A percentile compares a stretch with the other conserved stretches of the same genome.
Evolutionary conservation across 2,888 invertebrate species (phyloP).

Genomic region (Epinotia brunnichana): DNA sequence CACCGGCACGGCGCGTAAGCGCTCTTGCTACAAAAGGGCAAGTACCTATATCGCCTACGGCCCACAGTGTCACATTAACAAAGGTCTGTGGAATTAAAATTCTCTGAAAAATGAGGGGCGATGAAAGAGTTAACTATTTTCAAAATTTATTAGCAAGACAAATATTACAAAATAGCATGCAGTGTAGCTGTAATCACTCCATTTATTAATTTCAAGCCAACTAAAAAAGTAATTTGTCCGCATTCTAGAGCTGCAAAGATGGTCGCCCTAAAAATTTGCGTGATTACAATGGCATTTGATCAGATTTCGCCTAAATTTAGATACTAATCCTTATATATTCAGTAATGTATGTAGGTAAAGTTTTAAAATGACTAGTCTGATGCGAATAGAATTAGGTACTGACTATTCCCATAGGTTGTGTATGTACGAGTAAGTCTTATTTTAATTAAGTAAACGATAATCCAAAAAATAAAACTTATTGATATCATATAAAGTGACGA

Average conservation of each 20-base stretch:
- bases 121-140: not conserved
- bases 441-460: not conserved
- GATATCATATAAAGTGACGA: no score
- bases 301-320: conserved; percentile 23
- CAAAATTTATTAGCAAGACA: not conserved
- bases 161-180: not conserved
- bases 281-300: conserved; percentile 17
- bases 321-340: conserved; percentile 19
- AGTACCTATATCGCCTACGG: no score
- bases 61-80: no score
- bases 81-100: no score
- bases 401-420: conserved; percentile 4
- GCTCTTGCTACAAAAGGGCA: not conserved
- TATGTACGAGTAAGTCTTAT: not conserved
- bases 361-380: conserved; percentile 40
- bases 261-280: not conserved
- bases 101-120: not conserved
- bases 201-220: no score
- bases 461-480: not conserved
- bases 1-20: not conserved
- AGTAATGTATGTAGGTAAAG: conserved; percentile 21
- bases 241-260: not conserved
- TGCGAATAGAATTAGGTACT: conserved; percentile 20
- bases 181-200: not conserved
- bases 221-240: not conserved